Evolutionary conservation across 2,113 vertebrate species (phyloP), one percentile per base, ranked within the genome.

Genomic region (Indicator indicator): DNA sequence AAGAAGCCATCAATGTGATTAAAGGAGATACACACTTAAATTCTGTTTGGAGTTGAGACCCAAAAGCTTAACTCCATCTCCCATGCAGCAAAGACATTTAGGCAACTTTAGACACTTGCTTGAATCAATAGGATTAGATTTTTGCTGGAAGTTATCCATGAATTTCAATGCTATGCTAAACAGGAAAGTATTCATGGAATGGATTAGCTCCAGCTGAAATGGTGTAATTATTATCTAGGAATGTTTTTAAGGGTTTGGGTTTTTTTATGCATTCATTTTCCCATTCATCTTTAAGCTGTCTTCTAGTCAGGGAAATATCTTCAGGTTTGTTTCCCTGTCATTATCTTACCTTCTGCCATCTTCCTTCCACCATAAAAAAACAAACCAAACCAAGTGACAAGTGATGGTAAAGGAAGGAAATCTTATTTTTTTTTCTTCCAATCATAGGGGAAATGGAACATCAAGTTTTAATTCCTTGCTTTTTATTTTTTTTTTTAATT

Each of bases 91-190:
- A 16, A 54, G 40, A 87, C 52, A 74, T 74, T 86, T 58, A 94
- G n/a, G 52, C 33, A 85, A 83, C 52, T 92, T 94, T 68, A 88
- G 89, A 64, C 38, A 72, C 65, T 86, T 9, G 15, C 75, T 86
- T 71, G 83, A 93, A 94, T 95, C 94, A 93, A 93, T 42, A 88
- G 89, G 89, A 96, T 95, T 90, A 95, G 69, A 83, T 75, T 50
- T 91, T 90, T 93, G 33, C 91, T 89, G 94, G 82, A 93, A 86
- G 89, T 91, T 81, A 67, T 16, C 62, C 65, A 46, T 32, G 65
- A 91, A 86, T 95, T 93, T 91, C 91, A 95, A 95, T 80, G 48
- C 73, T 48, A 58, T 23, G 36, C 62, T 93, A 91, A 95, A 83
- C 40, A 86, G 32, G 28, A 63, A 95, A 77, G 23, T 64, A 81